Evolutionary conservation across 2,113 vertebrate genomes (phyloP).

Genomic region (Stomatorhinus ivindoensis): DNA sequence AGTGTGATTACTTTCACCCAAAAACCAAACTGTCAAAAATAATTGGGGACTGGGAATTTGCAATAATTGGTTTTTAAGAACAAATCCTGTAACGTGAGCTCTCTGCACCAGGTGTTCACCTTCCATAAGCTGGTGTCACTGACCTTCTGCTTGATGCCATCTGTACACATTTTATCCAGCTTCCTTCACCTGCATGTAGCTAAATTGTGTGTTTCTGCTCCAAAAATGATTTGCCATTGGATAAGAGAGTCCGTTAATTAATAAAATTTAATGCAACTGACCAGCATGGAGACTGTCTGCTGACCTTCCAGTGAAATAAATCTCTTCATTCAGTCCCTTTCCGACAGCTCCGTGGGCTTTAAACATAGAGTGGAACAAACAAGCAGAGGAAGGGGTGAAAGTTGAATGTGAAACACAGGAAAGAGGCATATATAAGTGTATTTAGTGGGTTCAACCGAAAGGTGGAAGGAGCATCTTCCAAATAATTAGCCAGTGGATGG

Average conservation of each 20-base stretch:
- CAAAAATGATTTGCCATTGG: background rate
- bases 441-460: background rate
- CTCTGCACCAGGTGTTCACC: background rate
- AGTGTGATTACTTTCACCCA: background rate
- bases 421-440: background rate
- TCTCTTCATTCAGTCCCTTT: background rate
- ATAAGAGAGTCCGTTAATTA: background rate
- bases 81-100: background rate
- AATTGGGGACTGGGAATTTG: conserved; percentile 3
- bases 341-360: background rate
- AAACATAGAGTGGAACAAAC: background rate
- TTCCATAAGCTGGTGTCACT: background rate
- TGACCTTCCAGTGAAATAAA: background rate
- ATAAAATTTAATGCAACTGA: background rate
- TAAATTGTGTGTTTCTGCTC: background rate
- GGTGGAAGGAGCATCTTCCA: background rate
- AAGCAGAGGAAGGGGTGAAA: background rate
- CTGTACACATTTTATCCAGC: background rate
- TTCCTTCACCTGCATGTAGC: background rate
- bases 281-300: background rate
- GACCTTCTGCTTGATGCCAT: background rate
- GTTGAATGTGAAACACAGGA: background rate
- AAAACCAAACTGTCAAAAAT: background rate
- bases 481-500: background rate
- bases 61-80: background rate